These are phyloP conservation scores for Parasteatoda tepidariorum DNA, from an alignment of 1,140 invertebrate species.

Conservation along the genomic window DNA sequence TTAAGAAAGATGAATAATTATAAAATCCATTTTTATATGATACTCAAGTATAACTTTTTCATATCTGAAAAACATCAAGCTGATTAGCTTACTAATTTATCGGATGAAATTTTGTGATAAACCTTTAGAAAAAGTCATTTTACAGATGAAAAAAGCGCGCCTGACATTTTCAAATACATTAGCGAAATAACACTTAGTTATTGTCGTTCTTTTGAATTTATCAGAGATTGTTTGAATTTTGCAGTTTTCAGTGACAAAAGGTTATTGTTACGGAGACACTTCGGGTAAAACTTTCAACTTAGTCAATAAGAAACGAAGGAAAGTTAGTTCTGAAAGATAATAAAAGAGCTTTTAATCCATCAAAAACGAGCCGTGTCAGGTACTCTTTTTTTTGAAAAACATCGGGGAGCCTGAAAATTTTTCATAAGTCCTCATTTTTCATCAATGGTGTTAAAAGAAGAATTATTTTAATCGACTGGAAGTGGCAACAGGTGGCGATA, in stretches of 20 bases:
- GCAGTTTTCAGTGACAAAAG: background rate
- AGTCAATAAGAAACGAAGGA: background rate
- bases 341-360: constrained; percentile 34
- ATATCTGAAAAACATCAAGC: too few species aligned
- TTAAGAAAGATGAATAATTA: too few species aligned
- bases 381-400: too few species aligned
- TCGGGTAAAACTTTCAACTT: background rate
- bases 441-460: constrained; percentile 1
- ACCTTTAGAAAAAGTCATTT: too few species aligned
- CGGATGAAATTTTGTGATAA: too few species aligned
- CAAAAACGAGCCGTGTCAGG: background rate
- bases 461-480: constrained; percentile 26
- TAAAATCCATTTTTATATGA: too few species aligned
- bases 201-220: background rate
- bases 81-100: too few species aligned
- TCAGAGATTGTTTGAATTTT: background rate
- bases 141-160: too few species aligned
- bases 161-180: too few species aligned
- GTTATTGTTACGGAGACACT: background rate
- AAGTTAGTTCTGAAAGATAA: background rate
- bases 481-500: constrained; percentile 47
- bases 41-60: too few species aligned
- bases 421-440: background rate
- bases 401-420: background rate
- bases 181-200: background rate